Percentiles rank a stretch among this genome's conserved stretches.
These are phyloP conservation scores for Plusia festucae DNA, from an alignment of 2,888 invertebrate species.

Conservation along the genomic window DNA sequence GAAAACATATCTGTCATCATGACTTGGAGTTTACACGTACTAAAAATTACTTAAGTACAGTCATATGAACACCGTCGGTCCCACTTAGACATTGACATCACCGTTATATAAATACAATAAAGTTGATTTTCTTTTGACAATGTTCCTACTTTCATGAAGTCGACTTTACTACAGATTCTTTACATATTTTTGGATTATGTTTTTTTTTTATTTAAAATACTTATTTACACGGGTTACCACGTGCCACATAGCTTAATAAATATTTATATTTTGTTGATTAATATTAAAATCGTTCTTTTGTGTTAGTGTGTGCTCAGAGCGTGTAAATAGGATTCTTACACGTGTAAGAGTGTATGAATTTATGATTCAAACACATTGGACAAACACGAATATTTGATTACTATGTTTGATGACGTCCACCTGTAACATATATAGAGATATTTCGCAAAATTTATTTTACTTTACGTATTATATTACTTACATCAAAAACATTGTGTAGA, in stretches of 20 bases:
- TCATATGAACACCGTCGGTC: too few relatives aligned
- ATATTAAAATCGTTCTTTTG: neutral
- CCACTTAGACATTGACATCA: too few relatives aligned
- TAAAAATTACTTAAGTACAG: too few relatives aligned
- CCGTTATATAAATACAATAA: too few relatives aligned
- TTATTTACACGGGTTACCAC: neutral
- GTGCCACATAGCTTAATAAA: neutral
- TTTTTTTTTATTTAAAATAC: too few relatives aligned
- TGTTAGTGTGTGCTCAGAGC: neutral
- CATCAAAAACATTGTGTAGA: too few relatives aligned
- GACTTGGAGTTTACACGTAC: too few relatives aligned
- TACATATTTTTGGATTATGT: too few relatives aligned
- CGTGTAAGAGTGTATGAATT: constrained; percentile 19
- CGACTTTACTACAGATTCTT: too few relatives aligned
- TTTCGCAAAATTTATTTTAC: neutral
- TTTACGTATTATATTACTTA: neutral
- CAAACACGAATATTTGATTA: neutral
- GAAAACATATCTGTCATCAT: too few relatives aligned
- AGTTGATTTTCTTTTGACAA: too few relatives aligned
- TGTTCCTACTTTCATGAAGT: too few relatives aligned
- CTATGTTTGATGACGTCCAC: neutral
- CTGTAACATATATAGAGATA: constrained; percentile 1
- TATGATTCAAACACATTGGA: neutral
- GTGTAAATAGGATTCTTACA: constrained; percentile 16
- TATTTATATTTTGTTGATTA: neutral